phyloP scores from a whole-genome alignment of 2,797 vertebrate genomes.

The Macroramphosus scolopax region DNA sequence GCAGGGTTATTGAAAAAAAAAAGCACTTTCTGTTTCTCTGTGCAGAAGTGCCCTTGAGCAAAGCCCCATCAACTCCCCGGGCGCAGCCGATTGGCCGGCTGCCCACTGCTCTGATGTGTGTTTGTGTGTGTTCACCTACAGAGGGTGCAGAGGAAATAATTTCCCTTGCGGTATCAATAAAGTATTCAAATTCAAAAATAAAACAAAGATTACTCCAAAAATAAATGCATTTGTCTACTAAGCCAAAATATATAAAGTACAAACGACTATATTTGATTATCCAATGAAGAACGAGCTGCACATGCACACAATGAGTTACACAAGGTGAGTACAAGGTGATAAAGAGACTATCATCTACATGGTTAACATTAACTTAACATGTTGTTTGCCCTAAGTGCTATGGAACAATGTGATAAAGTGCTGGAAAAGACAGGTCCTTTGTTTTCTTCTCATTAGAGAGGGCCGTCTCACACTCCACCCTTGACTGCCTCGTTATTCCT shows the following conservation, averaged over 20 bases:
- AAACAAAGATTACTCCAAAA: too few relatives aligned
- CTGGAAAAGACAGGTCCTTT: conserved; percentile 73
- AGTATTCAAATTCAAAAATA: too few relatives aligned
- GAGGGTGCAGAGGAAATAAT: too few relatives aligned
- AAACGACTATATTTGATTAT: conserved; percentile 1
- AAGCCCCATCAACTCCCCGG: too few relatives aligned
- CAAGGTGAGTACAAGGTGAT: conserved; percentile 59
- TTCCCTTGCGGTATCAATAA: too few relatives aligned
- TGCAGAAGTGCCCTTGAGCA: too few relatives aligned
- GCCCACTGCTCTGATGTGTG: too few relatives aligned
- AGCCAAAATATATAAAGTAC: conserved; percentile 4
- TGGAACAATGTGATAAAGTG: conserved; percentile 66
- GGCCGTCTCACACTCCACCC: conserved; percentile 73
- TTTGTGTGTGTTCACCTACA: too few relatives aligned
- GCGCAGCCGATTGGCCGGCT: too few relatives aligned
- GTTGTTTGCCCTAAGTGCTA: conserved; percentile 60
- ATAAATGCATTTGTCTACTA: neutral
- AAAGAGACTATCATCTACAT: conserved; percentile 46
- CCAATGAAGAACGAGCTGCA: neutral
- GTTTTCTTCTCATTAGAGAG: conserved; percentile 79
- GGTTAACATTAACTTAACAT: conserved; percentile 53
- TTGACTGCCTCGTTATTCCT: conserved; percentile 80
- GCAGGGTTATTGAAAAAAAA: too few relatives aligned
- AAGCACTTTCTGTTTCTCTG: too few relatives aligned
- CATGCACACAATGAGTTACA: too few relatives aligned